A percentile compares a stretch with the other conserved stretches of the same genome.
Evolutionary conservation across 92 coral and sea anemone species (phyloP).

Genomic region (Pocillopora grandis): DNA sequence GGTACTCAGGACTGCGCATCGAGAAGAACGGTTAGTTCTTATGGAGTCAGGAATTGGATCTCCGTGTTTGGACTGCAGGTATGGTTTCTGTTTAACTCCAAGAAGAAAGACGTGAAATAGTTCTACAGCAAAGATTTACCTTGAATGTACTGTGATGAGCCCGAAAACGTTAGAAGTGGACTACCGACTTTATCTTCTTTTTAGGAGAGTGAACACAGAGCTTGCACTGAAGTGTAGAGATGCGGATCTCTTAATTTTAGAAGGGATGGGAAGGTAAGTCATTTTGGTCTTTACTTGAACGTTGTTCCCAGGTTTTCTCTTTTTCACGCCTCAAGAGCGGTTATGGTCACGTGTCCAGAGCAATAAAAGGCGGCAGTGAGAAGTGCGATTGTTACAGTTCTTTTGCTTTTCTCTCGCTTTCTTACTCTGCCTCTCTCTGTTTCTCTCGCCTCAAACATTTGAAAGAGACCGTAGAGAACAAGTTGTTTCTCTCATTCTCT

Average conservation of each 20-base stretch:
- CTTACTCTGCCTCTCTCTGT: no score
- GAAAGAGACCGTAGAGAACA: no score
- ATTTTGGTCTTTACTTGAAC: background rate
- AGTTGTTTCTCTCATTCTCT: no score
- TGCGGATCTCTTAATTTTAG: constrained; percentile 86
- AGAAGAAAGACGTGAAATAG: background rate
- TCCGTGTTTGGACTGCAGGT: constrained; percentile 95
- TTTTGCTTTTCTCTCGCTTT: no score
- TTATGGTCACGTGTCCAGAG: no score
- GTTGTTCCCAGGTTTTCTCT: no score
- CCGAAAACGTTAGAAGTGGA: background rate
- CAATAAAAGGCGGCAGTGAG: no score
- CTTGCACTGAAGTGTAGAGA: constrained; percentile 77
- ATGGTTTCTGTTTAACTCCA: background rate
- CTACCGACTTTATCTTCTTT: background rate
- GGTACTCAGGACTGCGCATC: constrained; percentile 67
- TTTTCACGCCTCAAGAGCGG: no score
- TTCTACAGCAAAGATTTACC: background rate
- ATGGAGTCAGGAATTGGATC: constrained; percentile 97
- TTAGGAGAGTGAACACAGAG: constrained; percentile 88
- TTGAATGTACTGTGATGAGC: background rate
- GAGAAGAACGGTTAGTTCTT: constrained; percentile 63
- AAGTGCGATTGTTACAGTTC: no score
- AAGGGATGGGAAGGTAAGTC: constrained; percentile 95
- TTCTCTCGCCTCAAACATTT: no score